phyloP scores from a whole-genome alignment of 2,888 invertebrate species.

The Diachrysia chrysitis region DNA sequence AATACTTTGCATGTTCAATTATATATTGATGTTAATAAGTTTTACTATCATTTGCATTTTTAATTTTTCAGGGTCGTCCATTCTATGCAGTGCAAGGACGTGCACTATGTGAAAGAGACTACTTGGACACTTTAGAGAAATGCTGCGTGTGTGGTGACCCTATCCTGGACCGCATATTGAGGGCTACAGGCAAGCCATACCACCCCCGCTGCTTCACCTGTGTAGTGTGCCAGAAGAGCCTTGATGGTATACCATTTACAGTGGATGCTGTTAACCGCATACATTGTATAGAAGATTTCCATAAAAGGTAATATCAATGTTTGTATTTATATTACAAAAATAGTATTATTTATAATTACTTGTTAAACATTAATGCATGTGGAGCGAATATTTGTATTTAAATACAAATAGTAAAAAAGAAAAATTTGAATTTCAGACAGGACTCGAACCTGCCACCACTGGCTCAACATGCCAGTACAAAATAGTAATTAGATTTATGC shows the following conservation, averaged over 20 bases:
- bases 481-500: too few relatives aligned
- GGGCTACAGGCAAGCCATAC: slow-evolving; percentile 99
- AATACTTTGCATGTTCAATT: too few relatives aligned
- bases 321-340: neutral
- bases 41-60: too few relatives aligned
- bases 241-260: slow-evolving; percentile 99
- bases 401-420: too few relatives aligned
- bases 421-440: too few relatives aligned
- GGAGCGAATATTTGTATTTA: too few relatives aligned
- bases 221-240: slow-evolving; percentile 97
- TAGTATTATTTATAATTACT: neutral
- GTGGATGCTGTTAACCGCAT: slow-evolving; percentile 99
- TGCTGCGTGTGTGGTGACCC: slow-evolving; percentile 98
- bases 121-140: slow-evolving; percentile 98
- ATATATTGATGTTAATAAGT: too few relatives aligned
- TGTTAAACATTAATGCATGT: too few relatives aligned
- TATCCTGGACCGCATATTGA: slow-evolving; percentile 97
- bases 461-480: too few relatives aligned
- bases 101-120: slow-evolving; percentile 98
- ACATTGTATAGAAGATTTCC: slow-evolving; percentile 99
- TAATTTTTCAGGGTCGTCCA: slow-evolving; percentile 94
- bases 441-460: too few relatives aligned
- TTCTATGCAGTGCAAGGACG: slow-evolving; percentile 98
- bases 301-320: slow-evolving; percentile 92
- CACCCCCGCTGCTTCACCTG: slow-evolving; percentile 99